Base-by-base conservation (phyloP, 2,888 invertebrate genomes). In the Drosophila conformis region DNA sequence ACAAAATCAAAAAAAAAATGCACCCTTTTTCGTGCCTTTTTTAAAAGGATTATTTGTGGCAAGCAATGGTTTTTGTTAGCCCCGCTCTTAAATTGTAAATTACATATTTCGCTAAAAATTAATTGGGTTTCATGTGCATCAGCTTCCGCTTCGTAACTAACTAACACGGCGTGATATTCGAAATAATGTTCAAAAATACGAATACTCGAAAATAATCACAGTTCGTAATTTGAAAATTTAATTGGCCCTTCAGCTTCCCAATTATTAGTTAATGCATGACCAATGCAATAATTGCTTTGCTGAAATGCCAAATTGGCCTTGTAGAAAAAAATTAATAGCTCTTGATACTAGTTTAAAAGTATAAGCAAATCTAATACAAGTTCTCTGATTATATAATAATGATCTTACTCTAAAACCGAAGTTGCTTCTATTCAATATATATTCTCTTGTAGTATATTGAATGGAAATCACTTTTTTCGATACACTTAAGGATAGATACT, bases 51-150 rank as follows among this genome's bases (percentile, higher is more conserved):
- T 66, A 67, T 80, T 72, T 80, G 73, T 63, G 59, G 35, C 29
- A 38, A 51, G 56, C 31, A 62, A 57, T 61, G 57, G 53, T 33
- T 52, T 21, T 21, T 64, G 36, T 13, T 48, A 42, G 25, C 53
- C 11, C 35, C 21, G n/a, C 56, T 54, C 46, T 54, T 29, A 71
- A 84, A 84, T 74, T 76, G 69, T 76, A 76, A 89, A 84, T 87
- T 78, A 84, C 66, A 75, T 66, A 62, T 66, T 71, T 36, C 29
- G 52, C 67, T 31, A 54, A 59, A 64, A 82, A 74, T 87, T 86
- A 89, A 89, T 84, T 87, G 72, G 68, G 68, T 76, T 87, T 73
- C 66, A 69, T 51, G 67, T 68, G 65, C 65, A 71, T 73, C 77
- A 27, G 59, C 35, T 79, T 67, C 57, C 73, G 62, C 29, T 66